Conservation (phyloP, 2,113 vertebrate species). For the Elgaria multicarinata region DNA sequence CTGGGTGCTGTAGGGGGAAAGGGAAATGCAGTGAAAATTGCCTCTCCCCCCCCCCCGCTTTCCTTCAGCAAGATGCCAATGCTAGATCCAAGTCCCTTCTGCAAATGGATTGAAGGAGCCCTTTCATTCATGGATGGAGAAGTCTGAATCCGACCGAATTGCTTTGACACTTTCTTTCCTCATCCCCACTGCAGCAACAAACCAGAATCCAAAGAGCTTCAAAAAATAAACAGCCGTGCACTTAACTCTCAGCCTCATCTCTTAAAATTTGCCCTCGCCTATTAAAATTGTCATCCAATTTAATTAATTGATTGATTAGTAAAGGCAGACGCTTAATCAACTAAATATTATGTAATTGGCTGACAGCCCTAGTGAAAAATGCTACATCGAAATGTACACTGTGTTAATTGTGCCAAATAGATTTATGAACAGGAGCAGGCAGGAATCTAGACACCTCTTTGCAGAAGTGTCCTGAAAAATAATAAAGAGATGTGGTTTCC, state of each 20-base stretch:
- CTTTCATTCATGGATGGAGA: too few species aligned
- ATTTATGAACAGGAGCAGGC: background rate
- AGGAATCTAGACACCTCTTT: background rate
- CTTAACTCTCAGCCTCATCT: background rate
- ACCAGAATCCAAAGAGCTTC: background rate
- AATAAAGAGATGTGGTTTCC: background rate
- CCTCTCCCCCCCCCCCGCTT: too few species aligned
- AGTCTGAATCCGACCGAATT: background rate
- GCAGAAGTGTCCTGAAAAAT: background rate
- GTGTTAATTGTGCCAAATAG: background rate
- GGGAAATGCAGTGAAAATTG: background rate
- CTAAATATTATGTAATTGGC: background rate
- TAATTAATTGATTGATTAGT: constrained; percentile 5
- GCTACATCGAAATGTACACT: background rate
- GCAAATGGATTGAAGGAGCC: background rate
- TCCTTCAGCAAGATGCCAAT: background rate
- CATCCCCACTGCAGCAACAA: background rate
- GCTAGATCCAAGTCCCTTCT: background rate
- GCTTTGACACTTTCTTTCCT: background rate
- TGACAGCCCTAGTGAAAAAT: background rate
- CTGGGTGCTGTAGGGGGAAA: too few species aligned
- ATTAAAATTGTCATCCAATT: constrained; percentile 5
- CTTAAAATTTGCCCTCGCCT: background rate
- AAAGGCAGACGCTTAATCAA: background rate
- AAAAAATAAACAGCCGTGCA: background rate